Evolutionary conservation across 2,888 invertebrate species (phyloP), one percentile per base, ranked within the genome.

Genomic region (Zonitis immaculata): DNA sequence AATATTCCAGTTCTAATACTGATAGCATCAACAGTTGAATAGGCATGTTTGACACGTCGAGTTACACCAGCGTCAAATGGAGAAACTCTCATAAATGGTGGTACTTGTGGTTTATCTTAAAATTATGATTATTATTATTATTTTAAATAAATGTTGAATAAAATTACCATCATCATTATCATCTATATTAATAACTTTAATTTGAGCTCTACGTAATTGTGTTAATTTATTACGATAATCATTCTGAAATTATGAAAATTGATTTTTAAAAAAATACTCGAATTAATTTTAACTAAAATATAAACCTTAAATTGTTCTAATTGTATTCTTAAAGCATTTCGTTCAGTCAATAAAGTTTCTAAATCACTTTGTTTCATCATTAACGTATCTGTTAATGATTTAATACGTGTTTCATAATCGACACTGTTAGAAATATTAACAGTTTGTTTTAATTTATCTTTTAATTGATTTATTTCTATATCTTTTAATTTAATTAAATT

Each of bases 281-380:
- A 4, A 22, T 22, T 22, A n/a, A n/a, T n/a, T n/a, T n/a, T n/a
- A n/a, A n/a, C n/a, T n/a, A n/a, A n/a, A n/a, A n/a, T n/a, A n/a
- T n/a, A n/a, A n/a, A n/a, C n/a, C n/a, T n/a, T n/a, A n/a, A 85
- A 73, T 70, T 91, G 87, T 71, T 95, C 94, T 65, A 94, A 74
- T 70, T 94, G 93, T 64, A 95, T 79, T 62, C 82, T 81, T 47
- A 95, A 77, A 16, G 92, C 91, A 77, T 93, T 93, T 69, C 91
- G 86, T 67, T 95, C 94, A 0, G 89, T 88, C 49, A 91, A 83
- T 39, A 91, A 78, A 16, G 84, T 80, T 71, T 95, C 95, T n/a
- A 95, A 78, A 61, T 86, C 83, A 42, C 86, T 87, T 75, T 95
- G 95, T 70, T 91, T 93, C 68, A 88, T 83, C 51, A 95, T 89